Evolutionary conservation across 2,113 vertebrate genomes (phyloP).

Genomic region (Apteryx mantelli): DNA sequence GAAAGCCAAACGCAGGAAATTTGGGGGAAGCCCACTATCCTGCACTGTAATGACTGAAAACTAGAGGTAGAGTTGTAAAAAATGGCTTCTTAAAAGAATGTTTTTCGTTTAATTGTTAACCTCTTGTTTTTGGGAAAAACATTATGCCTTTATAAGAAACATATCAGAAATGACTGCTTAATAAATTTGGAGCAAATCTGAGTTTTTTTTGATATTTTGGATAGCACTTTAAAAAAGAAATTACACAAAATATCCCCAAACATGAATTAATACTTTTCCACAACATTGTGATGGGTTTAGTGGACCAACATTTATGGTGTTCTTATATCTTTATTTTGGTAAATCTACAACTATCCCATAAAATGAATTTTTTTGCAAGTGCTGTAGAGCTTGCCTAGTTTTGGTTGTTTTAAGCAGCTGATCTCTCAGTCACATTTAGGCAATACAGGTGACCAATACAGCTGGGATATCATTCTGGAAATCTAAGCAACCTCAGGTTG

Average conservation of each 20-base stretch:
- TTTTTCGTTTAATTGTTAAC: not conserved
- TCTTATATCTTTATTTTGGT: too few species aligned
- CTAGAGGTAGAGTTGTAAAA: not conserved
- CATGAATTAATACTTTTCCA: not conserved
- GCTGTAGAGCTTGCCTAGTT: not conserved
- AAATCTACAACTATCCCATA: not conserved
- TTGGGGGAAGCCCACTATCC: not conserved
- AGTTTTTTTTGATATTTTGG: not conserved
- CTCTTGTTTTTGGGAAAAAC: not conserved
- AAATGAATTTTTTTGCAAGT: not conserved
- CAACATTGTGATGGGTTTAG: not conserved
- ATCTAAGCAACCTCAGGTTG: too few species aligned
- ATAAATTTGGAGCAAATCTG: not conserved
- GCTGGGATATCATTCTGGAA: not conserved
- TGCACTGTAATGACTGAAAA: not conserved
- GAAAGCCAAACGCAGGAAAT: not conserved
- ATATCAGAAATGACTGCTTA: not conserved
- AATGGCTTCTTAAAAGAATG: not conserved
- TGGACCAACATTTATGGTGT: too few species aligned
- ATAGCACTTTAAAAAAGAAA: not conserved
- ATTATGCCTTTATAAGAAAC: not conserved
- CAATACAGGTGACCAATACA: not conserved
- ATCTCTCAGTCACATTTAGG: not conserved
- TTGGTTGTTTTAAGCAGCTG: not conserved
- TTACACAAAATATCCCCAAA: not conserved